Base-by-base conservation (phyloP, 1,140 invertebrate species). In the Eupeodes corollae region DNA sequence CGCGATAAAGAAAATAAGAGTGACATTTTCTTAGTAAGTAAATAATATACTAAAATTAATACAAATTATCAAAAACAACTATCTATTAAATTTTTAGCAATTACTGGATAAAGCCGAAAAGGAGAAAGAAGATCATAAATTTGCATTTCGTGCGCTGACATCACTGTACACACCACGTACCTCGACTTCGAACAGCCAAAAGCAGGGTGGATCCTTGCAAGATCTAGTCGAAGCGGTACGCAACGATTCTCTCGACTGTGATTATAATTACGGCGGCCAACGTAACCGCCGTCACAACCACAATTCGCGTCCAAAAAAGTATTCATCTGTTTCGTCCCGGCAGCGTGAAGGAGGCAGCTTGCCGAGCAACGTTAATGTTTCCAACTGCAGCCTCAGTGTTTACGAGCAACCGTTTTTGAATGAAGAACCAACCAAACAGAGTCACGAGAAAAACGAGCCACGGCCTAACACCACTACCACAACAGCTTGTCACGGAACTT, bases 1-100 rank as follows among this genome's bases (percentile, higher is more conserved):
- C 79, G 79, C 69, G 81, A 84, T 63, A 70, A 76, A 53, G 78
- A 80, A 68, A 79, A 79, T 60, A 82, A 82, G 66, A 83, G 80
- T 53, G 72, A 74, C 67, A 73, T 82, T 40, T 84, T 84, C 63
- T 77, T 80, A 71, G 81, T 83, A 71, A 73, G 64, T 63, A 31
- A n/a, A n/a, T 26, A 44, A 37, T 34, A 13, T 21, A n/a, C 10
- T n/a, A n/a, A n/a, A n/a, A n/a, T n/a, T n/a, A n/a, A n/a, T n/a
- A n/a, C n/a, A n/a, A 26, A 26, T 26, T 5, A 26, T 26, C 8
- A 26, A 26, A 26, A 26, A 26, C 3, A 33, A 26, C 21, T 31
- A 15, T 32, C 2, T 30, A 39, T 21, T 33, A 44, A 19, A 44
- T 12, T 26, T 38, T 0, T 13, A 67, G 64, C 55, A 67, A 61